These are phyloP conservation scores for Pelodytes ibericus DNA, from an alignment of 2,797 vertebrate species.

Conservation along the genomic window DNA sequence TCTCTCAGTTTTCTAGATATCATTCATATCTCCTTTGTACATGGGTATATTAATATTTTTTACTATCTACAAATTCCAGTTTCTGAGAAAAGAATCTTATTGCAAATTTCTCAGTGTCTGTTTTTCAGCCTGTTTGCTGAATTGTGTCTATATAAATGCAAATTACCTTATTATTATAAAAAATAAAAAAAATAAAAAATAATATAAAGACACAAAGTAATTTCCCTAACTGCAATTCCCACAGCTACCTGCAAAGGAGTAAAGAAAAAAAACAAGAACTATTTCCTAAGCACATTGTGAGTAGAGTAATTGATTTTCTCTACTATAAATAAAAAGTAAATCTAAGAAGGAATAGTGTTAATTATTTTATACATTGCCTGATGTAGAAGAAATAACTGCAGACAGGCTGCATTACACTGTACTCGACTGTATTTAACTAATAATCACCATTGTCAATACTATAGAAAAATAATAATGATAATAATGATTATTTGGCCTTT, in stretches of 20 bases:
- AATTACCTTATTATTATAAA: slow-evolving; percentile 47
- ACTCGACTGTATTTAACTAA: slow-evolving; percentile 19
- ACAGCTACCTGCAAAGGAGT: slow-evolving; percentile 23
- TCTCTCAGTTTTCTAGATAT: too few relatives aligned
- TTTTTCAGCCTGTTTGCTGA: slow-evolving; percentile 21
- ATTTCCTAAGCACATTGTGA: slow-evolving; percentile 20
- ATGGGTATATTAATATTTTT: too few relatives aligned
- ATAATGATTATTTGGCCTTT: slow-evolving; percentile 25
- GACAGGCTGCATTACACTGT: neutral
- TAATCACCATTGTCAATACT: slow-evolving; percentile 18
- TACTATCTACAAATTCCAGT: too few relatives aligned
- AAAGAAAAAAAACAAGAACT: slow-evolving; percentile 30
- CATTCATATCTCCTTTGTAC: too few relatives aligned
- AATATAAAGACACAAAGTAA: slow-evolving; percentile 13
- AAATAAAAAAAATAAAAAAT: slow-evolving; percentile 42
- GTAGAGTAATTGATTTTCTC: slow-evolving; percentile 31
- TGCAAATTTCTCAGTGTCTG: neutral
- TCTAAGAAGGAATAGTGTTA: neutral
- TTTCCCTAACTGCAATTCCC: slow-evolving; percentile 38
- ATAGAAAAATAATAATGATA: slow-evolving; percentile 32
- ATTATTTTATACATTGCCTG: slow-evolving; percentile 1
- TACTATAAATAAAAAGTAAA: slow-evolving; percentile 23
- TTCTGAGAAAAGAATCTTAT: too few relatives aligned
- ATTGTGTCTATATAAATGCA: slow-evolving; percentile 42
- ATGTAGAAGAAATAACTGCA: neutral